Percentiles rank a stretch among this genome's conserved stretches.
Conservation (phyloP, 2,113 vertebrate species). For the Genyomyrus donnyi region DNA sequence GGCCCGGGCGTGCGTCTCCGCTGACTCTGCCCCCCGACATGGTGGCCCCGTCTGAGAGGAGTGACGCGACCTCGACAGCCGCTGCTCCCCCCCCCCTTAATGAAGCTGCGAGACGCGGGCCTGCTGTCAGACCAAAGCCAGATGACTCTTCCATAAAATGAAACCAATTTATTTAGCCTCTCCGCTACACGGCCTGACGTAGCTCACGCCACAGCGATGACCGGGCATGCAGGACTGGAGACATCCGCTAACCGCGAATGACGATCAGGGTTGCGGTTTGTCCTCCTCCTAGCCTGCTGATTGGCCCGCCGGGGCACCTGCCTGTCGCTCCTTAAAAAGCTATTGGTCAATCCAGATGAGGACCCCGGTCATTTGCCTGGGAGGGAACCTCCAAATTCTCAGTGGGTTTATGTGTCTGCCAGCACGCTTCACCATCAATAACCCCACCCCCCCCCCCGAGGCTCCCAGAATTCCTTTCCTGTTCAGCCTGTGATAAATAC, state of each 20-base stretch:
- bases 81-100: background rate
- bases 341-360: background rate
- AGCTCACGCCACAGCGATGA: background rate
- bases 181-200: background rate
- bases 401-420: background rate
- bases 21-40: background rate
- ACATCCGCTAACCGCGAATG: background rate
- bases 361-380: background rate
- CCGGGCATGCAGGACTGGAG: background rate
- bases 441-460: background rate
- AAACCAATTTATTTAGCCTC: background rate
- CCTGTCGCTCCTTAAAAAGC: background rate
- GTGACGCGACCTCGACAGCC: background rate
- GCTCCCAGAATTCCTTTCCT: background rate
- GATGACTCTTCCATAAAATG: background rate
- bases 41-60: background rate
- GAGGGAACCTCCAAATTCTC: background rate
- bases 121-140: background rate
- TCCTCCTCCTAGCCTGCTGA: background rate
- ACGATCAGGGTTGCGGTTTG: background rate
- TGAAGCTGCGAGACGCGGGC: background rate
- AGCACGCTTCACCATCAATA: background rate
- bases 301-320: background rate
- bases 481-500: background rate
- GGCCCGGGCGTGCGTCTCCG: background rate